Conservation (phyloP, 1,140 invertebrate genomes). For the Drosophila watanabei region DNA sequence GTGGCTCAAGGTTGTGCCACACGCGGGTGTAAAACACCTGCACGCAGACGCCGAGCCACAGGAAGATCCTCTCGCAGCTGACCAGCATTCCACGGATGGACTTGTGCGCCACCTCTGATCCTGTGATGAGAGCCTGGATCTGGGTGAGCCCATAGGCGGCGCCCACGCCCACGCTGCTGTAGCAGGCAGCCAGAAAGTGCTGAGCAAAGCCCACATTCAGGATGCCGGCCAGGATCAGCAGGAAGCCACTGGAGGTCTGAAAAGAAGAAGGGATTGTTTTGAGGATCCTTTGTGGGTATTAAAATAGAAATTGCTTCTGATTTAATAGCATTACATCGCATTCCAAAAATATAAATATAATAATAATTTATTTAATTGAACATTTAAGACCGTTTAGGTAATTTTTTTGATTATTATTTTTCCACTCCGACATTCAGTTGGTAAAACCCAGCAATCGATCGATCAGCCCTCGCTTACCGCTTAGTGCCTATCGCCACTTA, state of each 20-base stretch:
- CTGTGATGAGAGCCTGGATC: slow-evolving; percentile 68
- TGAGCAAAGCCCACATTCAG: slow-evolving; percentile 57
- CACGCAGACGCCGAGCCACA: slow-evolving; percentile 74
- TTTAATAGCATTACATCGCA: neutral
- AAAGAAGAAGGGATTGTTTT: neutral
- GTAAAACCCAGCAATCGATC: slow-evolving; percentile 24
- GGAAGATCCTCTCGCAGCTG: slow-evolving; percentile 69
- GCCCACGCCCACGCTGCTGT: slow-evolving; percentile 69
- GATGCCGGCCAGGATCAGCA: slow-evolving; percentile 63
- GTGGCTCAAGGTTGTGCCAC: slow-evolving; percentile 67
- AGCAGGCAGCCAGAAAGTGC: slow-evolving; percentile 62
- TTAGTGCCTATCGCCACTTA: slow-evolving; percentile 41
- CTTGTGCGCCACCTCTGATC: slow-evolving; percentile 68
- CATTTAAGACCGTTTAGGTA: neutral
- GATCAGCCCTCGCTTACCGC: slow-evolving; percentile 44
- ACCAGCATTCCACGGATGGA: slow-evolving; percentile 70
- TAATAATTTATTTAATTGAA: neutral
- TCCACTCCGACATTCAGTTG: neutral
- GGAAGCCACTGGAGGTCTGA: slow-evolving; percentile 69
- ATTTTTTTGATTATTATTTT: neutral
- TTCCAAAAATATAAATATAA: neutral
- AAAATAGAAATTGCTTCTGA: neutral
- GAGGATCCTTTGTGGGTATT: neutral
- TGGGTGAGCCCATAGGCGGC: slow-evolving; percentile 69
- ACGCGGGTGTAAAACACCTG: slow-evolving; percentile 75